Percentiles rank a stretch among this genome's conserved stretches.
Conservation (phyloP, 2,888 invertebrate genomes). For the Stenoptilia bipunctidactyla region DNA sequence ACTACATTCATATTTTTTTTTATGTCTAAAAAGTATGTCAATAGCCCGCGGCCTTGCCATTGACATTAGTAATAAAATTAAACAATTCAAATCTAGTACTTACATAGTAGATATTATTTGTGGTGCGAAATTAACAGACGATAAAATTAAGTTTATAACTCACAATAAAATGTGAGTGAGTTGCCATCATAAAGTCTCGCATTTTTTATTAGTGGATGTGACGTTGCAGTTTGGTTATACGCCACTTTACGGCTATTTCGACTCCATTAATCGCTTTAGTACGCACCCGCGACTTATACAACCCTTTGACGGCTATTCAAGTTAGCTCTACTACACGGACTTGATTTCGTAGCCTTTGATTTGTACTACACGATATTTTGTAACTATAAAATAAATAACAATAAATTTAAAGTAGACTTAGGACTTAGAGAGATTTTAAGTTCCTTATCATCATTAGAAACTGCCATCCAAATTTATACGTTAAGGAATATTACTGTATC, state of each 20-base stretch:
- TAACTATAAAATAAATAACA: too few relatives aligned
- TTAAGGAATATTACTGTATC: too few relatives aligned
- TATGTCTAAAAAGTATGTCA: conserved; percentile 31
- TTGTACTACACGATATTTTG: too few relatives aligned
- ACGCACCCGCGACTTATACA: conserved; percentile 52
- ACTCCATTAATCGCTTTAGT: conserved; percentile 70
- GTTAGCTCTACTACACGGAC: background rate
- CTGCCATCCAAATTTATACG: too few relatives aligned
- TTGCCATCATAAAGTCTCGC: conserved; percentile 71
- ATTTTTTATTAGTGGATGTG: conserved; percentile 69
- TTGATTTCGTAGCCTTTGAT: too few relatives aligned
- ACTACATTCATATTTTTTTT: too few relatives aligned
- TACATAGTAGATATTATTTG: conserved; percentile 24
- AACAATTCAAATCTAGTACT: conserved; percentile 60
- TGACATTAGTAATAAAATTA: conserved; percentile 48
- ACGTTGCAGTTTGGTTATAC: conserved; percentile 71
- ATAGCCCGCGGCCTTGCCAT: conserved; percentile 41
- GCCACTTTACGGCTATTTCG: conserved; percentile 69
- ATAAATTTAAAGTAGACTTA: too few relatives aligned
- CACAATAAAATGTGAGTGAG: conserved; percentile 72
- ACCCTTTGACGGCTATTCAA: background rate
- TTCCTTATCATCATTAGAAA: too few relatives aligned
- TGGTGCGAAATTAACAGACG: conserved; percentile 61
- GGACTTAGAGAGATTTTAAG: too few relatives aligned
- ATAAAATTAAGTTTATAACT: conserved; percentile 71